Percentiles rank a stretch among this genome's conserved stretches.
These are phyloP conservation scores for Dione juno DNA, from an alignment of 2,888 invertebrate genomes.

Conservation along the genomic window DNA sequence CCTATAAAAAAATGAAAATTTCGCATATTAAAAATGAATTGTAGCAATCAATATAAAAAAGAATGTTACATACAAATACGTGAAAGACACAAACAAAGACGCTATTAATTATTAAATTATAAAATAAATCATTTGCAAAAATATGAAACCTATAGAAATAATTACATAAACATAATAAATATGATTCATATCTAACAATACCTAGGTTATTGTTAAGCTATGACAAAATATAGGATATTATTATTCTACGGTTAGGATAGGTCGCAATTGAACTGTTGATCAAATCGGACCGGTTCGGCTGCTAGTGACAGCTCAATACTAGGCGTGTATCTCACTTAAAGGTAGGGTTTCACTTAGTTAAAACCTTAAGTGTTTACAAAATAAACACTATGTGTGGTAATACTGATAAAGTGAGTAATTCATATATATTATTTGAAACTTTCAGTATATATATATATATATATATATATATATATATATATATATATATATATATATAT, in stretches of 20 bases:
- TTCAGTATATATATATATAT: too few relatives aligned
- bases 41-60: too few relatives aligned
- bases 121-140: too few relatives aligned
- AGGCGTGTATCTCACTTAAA: conserved; percentile 11
- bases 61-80: too few relatives aligned
- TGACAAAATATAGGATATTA: conserved; percentile 18
- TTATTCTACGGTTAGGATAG: conserved; percentile 26
- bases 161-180: not conserved
- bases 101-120: too few relatives aligned
- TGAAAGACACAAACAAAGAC: too few relatives aligned
- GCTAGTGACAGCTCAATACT: conserved; percentile 35
- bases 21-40: too few relatives aligned
- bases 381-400: not conserved
- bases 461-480: too few relatives aligned
- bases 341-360: conserved; percentile 15
- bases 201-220: not conserved
- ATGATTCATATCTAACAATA: not conserved
- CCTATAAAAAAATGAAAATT: too few relatives aligned
- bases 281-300: conserved; percentile 39
- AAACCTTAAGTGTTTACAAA: not conserved
- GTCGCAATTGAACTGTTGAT: conserved; percentile 34
- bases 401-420: too few relatives aligned
- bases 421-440: too few relatives aligned
- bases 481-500: too few relatives aligned
- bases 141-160: not conserved